phyloP scores from a whole-genome alignment of 2,888 invertebrate species.

The Eulithis prunata region DNA sequence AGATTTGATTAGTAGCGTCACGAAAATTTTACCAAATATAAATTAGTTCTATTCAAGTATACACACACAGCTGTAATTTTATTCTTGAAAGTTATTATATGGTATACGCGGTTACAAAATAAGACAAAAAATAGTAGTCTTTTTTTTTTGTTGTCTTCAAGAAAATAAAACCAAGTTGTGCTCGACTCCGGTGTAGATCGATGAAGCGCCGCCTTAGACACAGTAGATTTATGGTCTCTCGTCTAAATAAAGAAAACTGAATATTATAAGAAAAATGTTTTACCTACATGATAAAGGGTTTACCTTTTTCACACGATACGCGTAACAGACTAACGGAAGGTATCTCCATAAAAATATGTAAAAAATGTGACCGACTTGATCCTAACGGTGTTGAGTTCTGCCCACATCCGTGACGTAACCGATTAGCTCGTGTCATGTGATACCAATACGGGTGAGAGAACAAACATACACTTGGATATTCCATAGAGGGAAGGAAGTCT shows the following conservation, averaged over 20 bases:
- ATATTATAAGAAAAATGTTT: background rate
- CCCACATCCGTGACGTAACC: constrained; percentile 31
- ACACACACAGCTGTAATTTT: too few species aligned
- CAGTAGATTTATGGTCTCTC: too few species aligned
- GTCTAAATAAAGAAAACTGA: background rate
- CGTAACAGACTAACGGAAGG: constrained; percentile 2
- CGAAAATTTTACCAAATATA: background rate
- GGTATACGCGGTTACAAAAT: too few species aligned
- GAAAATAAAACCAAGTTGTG: too few species aligned
- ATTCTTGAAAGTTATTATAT: too few species aligned
- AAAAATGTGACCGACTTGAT: constrained; percentile 15
- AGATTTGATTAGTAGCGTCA: background rate
- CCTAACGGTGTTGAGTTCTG: constrained; percentile 12
- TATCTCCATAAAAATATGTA: constrained; percentile 15
- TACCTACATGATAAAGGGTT: background rate
- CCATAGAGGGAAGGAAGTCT: background rate
- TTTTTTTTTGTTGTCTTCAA: too few species aligned
- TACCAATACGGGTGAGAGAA: background rate
- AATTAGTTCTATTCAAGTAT: too few species aligned
- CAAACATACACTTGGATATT: background rate
- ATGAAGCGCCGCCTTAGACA: too few species aligned
- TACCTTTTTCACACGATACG: background rate
- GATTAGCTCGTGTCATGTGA: constrained; percentile 10
- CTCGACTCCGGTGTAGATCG: too few species aligned
- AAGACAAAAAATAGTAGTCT: too few species aligned